Conservation (phyloP, 2,888 invertebrate genomes). For the Hyalella azteca region DNA sequence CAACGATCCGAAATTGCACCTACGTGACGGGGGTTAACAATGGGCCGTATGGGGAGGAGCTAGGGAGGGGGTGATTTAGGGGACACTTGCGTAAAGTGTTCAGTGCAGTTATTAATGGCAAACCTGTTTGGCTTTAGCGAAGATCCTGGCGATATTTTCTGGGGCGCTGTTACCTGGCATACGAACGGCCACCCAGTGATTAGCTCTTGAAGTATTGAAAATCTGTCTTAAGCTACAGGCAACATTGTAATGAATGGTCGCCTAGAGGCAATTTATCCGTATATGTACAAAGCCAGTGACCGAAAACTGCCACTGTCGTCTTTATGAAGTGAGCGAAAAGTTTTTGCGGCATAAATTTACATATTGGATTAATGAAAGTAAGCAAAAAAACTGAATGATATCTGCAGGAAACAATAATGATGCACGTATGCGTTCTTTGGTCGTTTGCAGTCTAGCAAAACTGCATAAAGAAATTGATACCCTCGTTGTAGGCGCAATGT, state of each 20-base stretch:
- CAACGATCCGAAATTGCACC: slow-evolving; percentile 28
- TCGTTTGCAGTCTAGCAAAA: too few species aligned
- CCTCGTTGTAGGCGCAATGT: too few species aligned
- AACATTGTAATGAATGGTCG: neutral
- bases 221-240: neutral
- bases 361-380: too few species aligned
- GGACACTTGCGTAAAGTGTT: slow-evolving; percentile 30
- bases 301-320: too few species aligned
- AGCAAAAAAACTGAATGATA: too few species aligned
- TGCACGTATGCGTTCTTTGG: too few species aligned
- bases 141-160: neutral
- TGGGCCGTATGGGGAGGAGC: slow-evolving; percentile 6
- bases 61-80: neutral
- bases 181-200: slow-evolving; percentile 15
- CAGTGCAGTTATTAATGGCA: slow-evolving; percentile 21
- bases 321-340: too few species aligned
- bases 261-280: too few species aligned
- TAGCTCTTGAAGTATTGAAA: slow-evolving; percentile 10
- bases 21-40: slow-evolving; percentile 34
- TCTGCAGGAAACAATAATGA: too few species aligned
- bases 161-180: neutral
- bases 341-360: too few species aligned
- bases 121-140: slow-evolving; percentile 31
- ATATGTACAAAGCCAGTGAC: too few species aligned
- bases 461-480: too few species aligned